Evolutionary conservation across 1,140 invertebrate species (phyloP), one percentile per base, ranked within the genome.

Genomic region (Dufourea novaeangliae): DNA sequence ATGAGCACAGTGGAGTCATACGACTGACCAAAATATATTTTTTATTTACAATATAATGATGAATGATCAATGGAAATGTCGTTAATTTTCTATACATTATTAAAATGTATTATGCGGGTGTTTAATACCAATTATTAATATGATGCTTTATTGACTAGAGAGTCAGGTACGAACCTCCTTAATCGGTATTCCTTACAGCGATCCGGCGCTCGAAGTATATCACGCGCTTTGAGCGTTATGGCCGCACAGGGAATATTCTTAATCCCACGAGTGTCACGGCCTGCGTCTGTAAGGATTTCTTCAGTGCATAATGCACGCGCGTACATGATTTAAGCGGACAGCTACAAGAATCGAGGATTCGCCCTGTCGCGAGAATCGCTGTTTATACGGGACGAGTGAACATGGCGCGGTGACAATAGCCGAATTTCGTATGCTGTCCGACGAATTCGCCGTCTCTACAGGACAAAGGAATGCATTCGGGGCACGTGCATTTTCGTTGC

Each of bases 371-470:
- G 20, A 34, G n/a, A 20, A 32, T 54, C 12, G 62, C 20, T 75
- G 50, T 71, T 80, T 76, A 79, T 82, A 76, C 70, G 39, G 44
- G 56, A 80, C 25, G 27, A n/a, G n/a, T n/a, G 59, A 54, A 79
- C 41, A 50, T 57, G 20, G 32, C 34, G 34, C 27, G 11, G 37
- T 46, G 66, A 76, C 80, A 80, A 80, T 82, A 41, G 66, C 25
- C 66, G 57, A 75, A 82, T 82, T 79, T 79, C 54, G 80, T 67
- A 82, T 70, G 80, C 78, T 34, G 27, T 32, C 44, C 66, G 50
- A 14, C 1, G 22, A 2, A 32, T n/a, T 4, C 63, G 5, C 14
- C 32, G 56, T 50, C 29, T 20, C 14, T 37, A 11, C 69, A 11
- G 5, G 20, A 34, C 66, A 54, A 37, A 68, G 29, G 17, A 20